Base-by-base conservation (phyloP, 2,888 invertebrate genomes). In the Melieria omissa region DNA sequence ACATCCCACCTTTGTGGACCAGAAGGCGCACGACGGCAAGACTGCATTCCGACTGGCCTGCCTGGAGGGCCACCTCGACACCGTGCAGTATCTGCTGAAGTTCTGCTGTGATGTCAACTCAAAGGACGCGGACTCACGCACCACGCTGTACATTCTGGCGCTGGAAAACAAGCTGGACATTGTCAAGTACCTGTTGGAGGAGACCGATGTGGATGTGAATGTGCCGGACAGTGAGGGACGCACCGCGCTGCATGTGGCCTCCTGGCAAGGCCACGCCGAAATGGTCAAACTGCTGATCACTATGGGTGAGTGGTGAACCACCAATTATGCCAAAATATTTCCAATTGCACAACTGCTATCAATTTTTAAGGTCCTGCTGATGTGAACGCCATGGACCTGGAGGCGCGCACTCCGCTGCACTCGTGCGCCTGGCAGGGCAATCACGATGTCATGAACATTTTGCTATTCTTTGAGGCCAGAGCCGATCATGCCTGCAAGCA, bases 361-460 rank as follows among this genome's bases (percentile, higher is more conserved):
- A 29, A 29, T 29, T 29, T 29, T 29, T 29, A 78, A 87, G 94
- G 94, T n/a, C 91, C 92, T 67, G 96, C 97, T 3, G 90, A 92
- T 80, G 95, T 97, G 0, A 96, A 98, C 85, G 95, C 95, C 0
- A 92, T 93, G 75, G 97, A 97, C 88, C 90, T 93, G 75, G 96
- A 96, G 86, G 91, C 92, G 76, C 90, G 98, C 73, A 96, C 97
- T 0, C 95, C 98, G 0, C 88, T 98, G 75, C 98, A 98, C 88
- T 96, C 96, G 49, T 97, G 97, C 14, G 95, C 97, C 66, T 98
- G 98, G 98, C 95, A 98, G 84, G 98, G 98, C 0, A 95, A 98
- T 81, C 91, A 92, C 54, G 90, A 91, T 64, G 95, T 95, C 55
- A 95, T 98, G 77, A 90, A 93, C 72, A 88, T 96, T 54, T 88